These are phyloP conservation scores for Euphonia xanthogaster DNA, from an alignment of 2,797 vertebrate species.

Conservation along the genomic window DNA sequence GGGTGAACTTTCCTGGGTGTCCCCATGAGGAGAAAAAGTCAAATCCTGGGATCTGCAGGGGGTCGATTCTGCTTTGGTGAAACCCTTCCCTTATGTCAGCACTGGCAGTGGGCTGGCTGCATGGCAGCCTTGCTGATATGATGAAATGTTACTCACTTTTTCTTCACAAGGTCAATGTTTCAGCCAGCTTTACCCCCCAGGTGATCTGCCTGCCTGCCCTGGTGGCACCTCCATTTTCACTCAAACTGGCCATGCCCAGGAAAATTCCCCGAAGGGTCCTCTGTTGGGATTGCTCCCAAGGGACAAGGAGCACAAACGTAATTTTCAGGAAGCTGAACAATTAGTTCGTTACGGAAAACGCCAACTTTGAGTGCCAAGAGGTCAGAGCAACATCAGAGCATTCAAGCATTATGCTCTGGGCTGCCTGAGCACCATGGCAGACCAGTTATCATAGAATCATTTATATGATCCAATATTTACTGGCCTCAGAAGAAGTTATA, in stretches of 20 bases:
- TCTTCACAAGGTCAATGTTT: background rate
- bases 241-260: background rate
- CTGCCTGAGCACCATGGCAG: background rate
- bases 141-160: background rate
- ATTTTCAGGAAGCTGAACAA: slow-evolving; percentile 45
- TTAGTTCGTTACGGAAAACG: background rate
- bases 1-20: background rate
- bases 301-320: background rate
- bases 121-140: fast-evolving
- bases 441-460: background rate
- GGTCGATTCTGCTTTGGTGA: background rate
- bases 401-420: background rate
- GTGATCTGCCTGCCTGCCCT: background rate
- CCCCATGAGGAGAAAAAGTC: background rate
- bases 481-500: background rate
- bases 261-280: background rate
- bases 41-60: background rate
- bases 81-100: background rate
- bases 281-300: background rate
- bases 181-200: background rate
- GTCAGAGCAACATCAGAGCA: background rate
- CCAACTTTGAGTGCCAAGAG: background rate
- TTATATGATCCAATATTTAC: background rate
- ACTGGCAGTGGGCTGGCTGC: background rate
- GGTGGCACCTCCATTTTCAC: background rate